Conservation (phyloP, 1,140 invertebrate genomes). For the Heliconius himera region DNA sequence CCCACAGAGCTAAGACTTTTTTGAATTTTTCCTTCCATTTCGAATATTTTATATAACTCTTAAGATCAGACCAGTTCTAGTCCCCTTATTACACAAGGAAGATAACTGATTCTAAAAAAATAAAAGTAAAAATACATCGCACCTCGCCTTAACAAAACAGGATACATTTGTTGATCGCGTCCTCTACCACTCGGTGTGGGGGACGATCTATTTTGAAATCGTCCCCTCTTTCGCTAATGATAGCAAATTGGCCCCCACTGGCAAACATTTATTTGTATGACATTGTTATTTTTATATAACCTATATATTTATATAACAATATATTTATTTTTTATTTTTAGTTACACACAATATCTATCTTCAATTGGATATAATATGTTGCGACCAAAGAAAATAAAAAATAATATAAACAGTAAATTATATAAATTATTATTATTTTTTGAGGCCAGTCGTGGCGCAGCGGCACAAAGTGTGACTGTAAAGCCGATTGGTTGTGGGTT, state of each 20-base stretch:
- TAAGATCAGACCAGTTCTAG: neutral
- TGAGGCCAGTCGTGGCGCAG: too few relatives aligned
- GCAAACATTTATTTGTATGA: neutral
- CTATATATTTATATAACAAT: neutral
- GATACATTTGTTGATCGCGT: slow-evolving; percentile 56
- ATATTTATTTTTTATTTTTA: too few relatives aligned
- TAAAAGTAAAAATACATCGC: neutral
- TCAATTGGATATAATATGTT: too few relatives aligned
- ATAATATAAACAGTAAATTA: too few relatives aligned
- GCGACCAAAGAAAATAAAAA: too few relatives aligned
- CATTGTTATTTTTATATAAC: neutral
- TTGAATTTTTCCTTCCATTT: too few relatives aligned
- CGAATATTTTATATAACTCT: neutral
- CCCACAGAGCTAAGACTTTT: too few relatives aligned
- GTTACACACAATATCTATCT: too few relatives aligned
- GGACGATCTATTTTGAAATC: slow-evolving; percentile 64
- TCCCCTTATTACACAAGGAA: too few relatives aligned
- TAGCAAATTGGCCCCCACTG: slow-evolving; percentile 60
- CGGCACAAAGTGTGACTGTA: too few relatives aligned
- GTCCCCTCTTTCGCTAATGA: slow-evolving; percentile 55
- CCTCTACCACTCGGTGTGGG: slow-evolving; percentile 60
- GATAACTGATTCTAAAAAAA: neutral
- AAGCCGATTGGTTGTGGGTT: too few relatives aligned
- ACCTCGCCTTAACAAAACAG: slow-evolving; percentile 44
- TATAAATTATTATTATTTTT: too few relatives aligned